Conservation (phyloP, 2,113 vertebrate genomes). For the Rhinogobius similis region DNA sequence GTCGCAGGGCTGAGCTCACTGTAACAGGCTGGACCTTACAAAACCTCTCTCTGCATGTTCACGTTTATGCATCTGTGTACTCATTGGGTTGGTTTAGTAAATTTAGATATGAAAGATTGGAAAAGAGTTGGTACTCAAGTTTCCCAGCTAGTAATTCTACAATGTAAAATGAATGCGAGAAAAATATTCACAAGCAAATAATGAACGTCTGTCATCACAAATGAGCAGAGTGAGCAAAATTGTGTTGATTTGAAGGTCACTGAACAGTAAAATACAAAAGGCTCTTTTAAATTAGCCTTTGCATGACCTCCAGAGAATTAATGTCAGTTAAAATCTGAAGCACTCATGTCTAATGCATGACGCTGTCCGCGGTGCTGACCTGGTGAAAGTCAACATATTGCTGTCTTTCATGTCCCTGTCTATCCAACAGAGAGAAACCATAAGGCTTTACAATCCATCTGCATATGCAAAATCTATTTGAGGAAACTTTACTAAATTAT, state of each 20-base stretch:
- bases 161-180: too few relatives aligned
- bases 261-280: neutral
- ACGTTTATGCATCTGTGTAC: neutral
- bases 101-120: too few relatives aligned
- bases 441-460: slow-evolving; percentile 5
- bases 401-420: slow-evolving; percentile 18
- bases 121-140: too few relatives aligned
- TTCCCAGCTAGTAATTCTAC: too few relatives aligned
- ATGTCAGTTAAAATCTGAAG: neutral
- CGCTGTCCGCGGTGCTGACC: slow-evolving; percentile 20
- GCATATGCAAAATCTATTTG: too few relatives aligned
- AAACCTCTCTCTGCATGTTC: slow-evolving; percentile 20
- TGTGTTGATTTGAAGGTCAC: too few relatives aligned
- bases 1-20: slow-evolving; percentile 26
- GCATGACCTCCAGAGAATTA: neutral
- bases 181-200: neutral
- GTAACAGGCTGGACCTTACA: slow-evolving; percentile 20
- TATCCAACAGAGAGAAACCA: slow-evolving; percentile 14
- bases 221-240: too few relatives aligned
- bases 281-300: neutral
- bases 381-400: slow-evolving; percentile 21
- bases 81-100: neutral
- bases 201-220: neutral
- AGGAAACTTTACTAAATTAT: neutral
- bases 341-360: neutral